Evolutionary conservation across 2,888 invertebrate genomes (phyloP).

Genomic region (Lycia hirtaria): DNA sequence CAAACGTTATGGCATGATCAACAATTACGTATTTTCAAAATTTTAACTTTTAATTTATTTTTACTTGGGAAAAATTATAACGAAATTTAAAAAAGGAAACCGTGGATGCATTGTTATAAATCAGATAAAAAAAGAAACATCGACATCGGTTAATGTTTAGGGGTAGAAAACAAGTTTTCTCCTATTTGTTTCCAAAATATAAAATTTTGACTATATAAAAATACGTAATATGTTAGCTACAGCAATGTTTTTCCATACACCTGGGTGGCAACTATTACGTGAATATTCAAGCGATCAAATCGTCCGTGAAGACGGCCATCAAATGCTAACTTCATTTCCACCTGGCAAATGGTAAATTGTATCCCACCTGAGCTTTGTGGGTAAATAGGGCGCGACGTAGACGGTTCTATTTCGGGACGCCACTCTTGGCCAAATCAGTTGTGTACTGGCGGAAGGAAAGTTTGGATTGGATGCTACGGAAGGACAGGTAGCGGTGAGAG

Average conservation of each 20-base stretch:
- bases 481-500: background rate
- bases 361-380: constrained; percentile 31
- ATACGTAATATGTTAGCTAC: too few relatives aligned
- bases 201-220: too few relatives aligned
- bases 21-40: too few relatives aligned
- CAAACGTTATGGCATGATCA: too few relatives aligned
- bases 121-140: too few relatives aligned
- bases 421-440: constrained; percentile 32
- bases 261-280: background rate
- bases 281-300: background rate
- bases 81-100: too few relatives aligned
- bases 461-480: background rate
- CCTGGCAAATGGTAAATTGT: constrained; percentile 19
- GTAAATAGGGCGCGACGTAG: constrained; percentile 35
- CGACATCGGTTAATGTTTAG: too few relatives aligned
- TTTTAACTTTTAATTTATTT: too few relatives aligned
- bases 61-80: too few relatives aligned
- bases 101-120: too few relatives aligned
- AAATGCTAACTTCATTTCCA: constrained; percentile 25
- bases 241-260: background rate
- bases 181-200: too few relatives aligned
- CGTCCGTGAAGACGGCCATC: constrained; percentile 7
- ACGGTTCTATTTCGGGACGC: constrained; percentile 40
- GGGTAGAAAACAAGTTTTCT: too few relatives aligned
- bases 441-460: constrained; percentile 26